Percentiles rank a stretch among this genome's conserved stretches.
phyloP scores from a whole-genome alignment of 2,113 vertebrate species.

The Hydropotes inermis region DNA sequence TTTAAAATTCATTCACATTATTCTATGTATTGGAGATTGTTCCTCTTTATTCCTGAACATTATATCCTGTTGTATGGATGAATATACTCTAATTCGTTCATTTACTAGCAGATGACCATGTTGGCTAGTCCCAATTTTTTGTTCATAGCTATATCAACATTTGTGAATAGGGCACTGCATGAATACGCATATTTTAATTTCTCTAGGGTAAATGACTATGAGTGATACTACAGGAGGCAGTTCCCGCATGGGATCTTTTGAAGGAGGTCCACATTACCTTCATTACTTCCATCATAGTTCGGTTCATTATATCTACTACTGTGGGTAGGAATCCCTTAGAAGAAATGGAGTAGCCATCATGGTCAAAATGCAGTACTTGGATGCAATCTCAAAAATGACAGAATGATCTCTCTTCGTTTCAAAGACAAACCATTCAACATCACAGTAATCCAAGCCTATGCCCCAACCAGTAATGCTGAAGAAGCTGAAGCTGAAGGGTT shows the following conservation, averaged over 20 bases:
- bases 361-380: too few species aligned
- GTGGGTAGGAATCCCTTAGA: too few species aligned
- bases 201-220: not conserved
- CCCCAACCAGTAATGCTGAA: too few species aligned
- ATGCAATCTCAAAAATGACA: too few species aligned
- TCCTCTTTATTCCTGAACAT: not conserved
- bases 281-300: not conserved
- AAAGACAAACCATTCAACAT: too few species aligned
- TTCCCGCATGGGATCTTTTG: not conserved
- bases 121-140: not conserved
- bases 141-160: not conserved
- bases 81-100: not conserved
- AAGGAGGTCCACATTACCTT: not conserved
- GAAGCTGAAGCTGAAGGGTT: too few species aligned
- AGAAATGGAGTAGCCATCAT: too few species aligned
- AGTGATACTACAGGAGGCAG: not conserved
- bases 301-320: too few species aligned
- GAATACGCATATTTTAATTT: not conserved
- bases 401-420: too few species aligned
- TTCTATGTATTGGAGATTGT: not conserved
- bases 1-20: not conserved
- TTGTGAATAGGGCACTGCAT: not conserved
- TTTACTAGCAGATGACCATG: not conserved
- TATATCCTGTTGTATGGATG: not conserved
- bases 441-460: too few species aligned